Conservation (phyloP, 2,113 vertebrate species). For the Labeo rohita region DNA sequence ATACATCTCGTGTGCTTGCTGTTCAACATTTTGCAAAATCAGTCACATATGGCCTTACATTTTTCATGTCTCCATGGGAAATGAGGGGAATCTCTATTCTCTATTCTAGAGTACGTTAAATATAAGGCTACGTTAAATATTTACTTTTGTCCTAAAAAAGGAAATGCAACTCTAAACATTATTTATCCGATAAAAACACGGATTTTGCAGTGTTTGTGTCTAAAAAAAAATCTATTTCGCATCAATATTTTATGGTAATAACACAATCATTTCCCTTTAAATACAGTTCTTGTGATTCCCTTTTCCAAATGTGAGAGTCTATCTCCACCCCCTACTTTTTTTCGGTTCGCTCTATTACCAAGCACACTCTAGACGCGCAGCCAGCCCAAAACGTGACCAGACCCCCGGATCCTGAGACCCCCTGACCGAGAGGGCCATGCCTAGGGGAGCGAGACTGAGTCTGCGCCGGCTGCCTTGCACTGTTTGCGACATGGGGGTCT, state of each 20-base stretch:
- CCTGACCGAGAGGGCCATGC: slow-evolving; percentile 69
- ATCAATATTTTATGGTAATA: not conserved
- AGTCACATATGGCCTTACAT: not conserved
- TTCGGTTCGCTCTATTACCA: slow-evolving; percentile 70
- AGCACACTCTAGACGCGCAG: slow-evolving; percentile 74
- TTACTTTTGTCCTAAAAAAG: not conserved
- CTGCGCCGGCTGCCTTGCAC: slow-evolving; percentile 69
- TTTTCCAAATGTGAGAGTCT: not conserved
- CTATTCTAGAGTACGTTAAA: not conserved
- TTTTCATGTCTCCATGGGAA: not conserved
- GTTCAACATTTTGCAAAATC: slow-evolving; percentile 16
- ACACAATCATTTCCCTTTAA: not conserved
- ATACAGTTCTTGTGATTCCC: not conserved
- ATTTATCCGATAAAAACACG: not conserved
- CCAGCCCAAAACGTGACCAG: slow-evolving; percentile 76
- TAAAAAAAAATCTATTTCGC: not conserved
- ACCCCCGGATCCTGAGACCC: slow-evolving; percentile 39
- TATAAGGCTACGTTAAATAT: not conserved
- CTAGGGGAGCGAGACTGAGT: slow-evolving; percentile 69
- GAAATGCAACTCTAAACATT: not conserved
- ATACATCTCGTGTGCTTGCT: slow-evolving; percentile 8
- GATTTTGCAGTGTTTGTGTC: not conserved
- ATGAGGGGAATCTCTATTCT: not conserved
- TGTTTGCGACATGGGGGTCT: slow-evolving; percentile 77
- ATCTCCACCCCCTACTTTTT: slow-evolving; percentile 50